Evolutionary conservation across 2,888 invertebrate species (phyloP), one percentile per base, ranked within the genome.

Genomic region (Allygus modestus): DNA sequence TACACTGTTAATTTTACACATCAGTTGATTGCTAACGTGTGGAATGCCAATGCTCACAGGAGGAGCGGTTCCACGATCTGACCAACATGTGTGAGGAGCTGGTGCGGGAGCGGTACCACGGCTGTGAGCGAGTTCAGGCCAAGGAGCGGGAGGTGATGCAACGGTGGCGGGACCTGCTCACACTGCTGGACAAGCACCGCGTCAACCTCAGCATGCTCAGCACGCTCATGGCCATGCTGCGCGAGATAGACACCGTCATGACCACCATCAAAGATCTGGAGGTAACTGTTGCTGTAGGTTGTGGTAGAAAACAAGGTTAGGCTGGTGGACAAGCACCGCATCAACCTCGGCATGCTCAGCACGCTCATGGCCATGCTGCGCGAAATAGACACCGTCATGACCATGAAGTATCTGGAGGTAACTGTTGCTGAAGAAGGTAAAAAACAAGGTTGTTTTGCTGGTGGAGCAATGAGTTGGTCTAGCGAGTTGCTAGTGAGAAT

Each of bases 11-110:
- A n/a, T n/a, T n/a, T n/a, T n/a, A n/a, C n/a, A n/a, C n/a, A n/a
- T n/a, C n/a, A n/a, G n/a, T n/a, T n/a, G n/a, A n/a, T n/a, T n/a
- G n/a, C n/a, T n/a, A n/a, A n/a, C n/a, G n/a, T n/a, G n/a, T n/a
- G n/a, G n/a, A n/a, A n/a, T n/a, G n/a, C n/a, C n/a, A n/a, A n/a
- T 37, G 37, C 37, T 37, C 37, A 82, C 89, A 93, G 92, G 97
- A 97, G 89, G 98, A 99, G 90, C 94, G 99, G 12, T 98, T 99
- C 90, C 96, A 97, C 88, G 97, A 98, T 90, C 92, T 99, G 71
- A 96, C 96, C 0, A 95, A 96, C 82, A 98, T 99, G 97, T 97
- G 97, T 0, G 95, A 95, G 79, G 98, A 99, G 89, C 92, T 99
- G 82, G 96, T 97, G 33, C 93, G 94, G 46, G 99, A 99, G 91